Evolutionary conservation across 2,113 vertebrate species (phyloP).

Genomic region (Numenius arquata): DNA sequence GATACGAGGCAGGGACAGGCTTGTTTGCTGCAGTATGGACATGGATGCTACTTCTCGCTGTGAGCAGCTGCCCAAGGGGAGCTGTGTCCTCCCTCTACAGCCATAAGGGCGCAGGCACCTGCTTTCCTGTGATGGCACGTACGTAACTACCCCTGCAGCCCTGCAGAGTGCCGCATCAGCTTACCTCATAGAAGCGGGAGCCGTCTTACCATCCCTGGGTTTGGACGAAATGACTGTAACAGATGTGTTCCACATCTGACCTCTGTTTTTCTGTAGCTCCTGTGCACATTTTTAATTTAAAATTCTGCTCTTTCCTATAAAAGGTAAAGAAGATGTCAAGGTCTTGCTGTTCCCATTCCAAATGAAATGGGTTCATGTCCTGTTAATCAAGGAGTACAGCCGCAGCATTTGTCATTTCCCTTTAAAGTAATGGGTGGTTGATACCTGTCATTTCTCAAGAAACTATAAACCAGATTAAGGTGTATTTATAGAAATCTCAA

Average conservation of each 20-base stretch:
- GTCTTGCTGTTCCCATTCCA: conserved; percentile 57
- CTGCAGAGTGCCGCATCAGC: rapidly evolving
- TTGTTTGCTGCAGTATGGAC: not conserved
- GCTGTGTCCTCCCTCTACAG: not conserved
- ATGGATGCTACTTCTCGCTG: rapidly evolving
- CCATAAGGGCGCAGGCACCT: rapidly evolving
- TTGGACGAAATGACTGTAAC: not conserved
- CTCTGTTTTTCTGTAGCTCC: not conserved
- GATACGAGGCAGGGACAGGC: not conserved
- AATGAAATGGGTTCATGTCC: conserved; percentile 55
- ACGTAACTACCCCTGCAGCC: not conserved
- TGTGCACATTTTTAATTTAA: conserved; percentile 1
- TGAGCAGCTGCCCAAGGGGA: not conserved
- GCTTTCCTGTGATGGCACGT: not conserved
- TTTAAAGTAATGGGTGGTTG: conserved; percentile 57
- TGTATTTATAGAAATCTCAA: conserved; percentile 57
- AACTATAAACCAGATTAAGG: conserved; percentile 57
- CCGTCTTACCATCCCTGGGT: not conserved
- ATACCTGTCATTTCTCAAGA: conserved; percentile 67
- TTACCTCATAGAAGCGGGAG: not conserved
- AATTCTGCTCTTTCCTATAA: conserved; percentile 34
- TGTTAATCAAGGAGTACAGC: conserved; percentile 58
- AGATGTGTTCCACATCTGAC: not conserved
- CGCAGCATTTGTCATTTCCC: conserved; percentile 49
- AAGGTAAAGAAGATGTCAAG: conserved; percentile 65